Conservation (phyloP, 2,888 invertebrate genomes). For the Noctua fimbriata region DNA sequence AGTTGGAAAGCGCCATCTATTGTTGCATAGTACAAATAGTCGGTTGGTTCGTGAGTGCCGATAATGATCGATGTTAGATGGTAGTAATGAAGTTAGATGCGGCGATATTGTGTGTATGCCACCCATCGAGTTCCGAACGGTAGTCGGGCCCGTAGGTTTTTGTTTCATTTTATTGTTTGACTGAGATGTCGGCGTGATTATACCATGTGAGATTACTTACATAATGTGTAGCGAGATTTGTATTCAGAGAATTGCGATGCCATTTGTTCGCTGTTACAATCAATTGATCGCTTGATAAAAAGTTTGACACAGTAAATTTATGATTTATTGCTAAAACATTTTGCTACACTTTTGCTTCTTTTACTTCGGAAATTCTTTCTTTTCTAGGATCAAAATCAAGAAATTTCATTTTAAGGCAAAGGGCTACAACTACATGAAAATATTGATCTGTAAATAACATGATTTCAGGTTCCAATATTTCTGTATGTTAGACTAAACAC, state of each 20-base stretch:
- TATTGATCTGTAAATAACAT: constrained; percentile 24
- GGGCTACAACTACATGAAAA: constrained; percentile 4
- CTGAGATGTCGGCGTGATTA: constrained; percentile 76
- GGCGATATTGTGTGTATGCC: constrained; percentile 78
- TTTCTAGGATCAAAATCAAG: not conserved
- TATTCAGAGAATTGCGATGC: constrained; percentile 58
- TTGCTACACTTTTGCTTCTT: constrained; percentile 6
- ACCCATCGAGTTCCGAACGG: constrained; percentile 86
- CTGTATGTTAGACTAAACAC: constrained; percentile 17
- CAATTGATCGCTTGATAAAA: constrained; percentile 54
- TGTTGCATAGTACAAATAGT: constrained; percentile 89
- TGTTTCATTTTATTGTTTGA: constrained; percentile 78
- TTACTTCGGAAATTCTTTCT: not conserved
- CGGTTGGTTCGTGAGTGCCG: constrained; percentile 82
- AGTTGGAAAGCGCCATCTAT: constrained; percentile 88
- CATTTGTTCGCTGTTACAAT: constrained; percentile 54
- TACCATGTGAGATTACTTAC: constrained; percentile 68
- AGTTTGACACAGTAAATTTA: constrained; percentile 41
- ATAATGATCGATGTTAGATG: constrained; percentile 86
- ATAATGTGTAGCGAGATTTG: constrained; percentile 47
- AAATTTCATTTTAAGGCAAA: not conserved
- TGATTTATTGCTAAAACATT: constrained; percentile 56
- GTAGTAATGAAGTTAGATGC: constrained; percentile 87
- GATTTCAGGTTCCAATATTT: constrained; percentile 21
- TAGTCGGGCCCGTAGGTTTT: constrained; percentile 80